Percentiles rank a stretch among this genome's conserved stretches.
phyloP scores from a whole-genome alignment of 2,888 invertebrate genomes.

The Oscheius sp. region DNA sequence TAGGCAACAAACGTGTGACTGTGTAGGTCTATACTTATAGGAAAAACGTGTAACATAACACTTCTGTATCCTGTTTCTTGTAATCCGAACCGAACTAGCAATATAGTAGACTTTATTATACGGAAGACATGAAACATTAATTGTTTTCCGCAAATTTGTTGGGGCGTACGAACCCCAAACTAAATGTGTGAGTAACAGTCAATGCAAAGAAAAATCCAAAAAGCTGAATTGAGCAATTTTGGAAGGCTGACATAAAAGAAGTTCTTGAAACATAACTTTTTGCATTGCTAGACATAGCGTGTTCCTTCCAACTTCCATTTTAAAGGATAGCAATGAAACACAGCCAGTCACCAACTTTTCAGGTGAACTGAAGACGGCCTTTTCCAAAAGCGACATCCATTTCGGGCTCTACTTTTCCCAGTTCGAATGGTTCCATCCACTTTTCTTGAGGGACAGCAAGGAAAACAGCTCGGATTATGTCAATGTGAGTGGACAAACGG shows the following conservation, averaged over 20 bases:
- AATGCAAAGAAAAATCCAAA: no score
- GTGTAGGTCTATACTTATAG: no score
- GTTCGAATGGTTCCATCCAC: constrained; percentile 72
- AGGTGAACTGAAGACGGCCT: constrained; percentile 53
- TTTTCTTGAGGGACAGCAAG: constrained; percentile 62
- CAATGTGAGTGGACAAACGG: constrained; percentile 43
- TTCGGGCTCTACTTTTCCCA: constrained; percentile 73
- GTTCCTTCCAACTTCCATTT: neutral
- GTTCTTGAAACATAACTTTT: neutral
- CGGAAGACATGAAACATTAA: no score
- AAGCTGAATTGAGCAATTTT: no score
- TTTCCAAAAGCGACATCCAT: constrained; percentile 60
- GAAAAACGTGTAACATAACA: no score
- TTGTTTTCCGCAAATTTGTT: no score
- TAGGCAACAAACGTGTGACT: no score
- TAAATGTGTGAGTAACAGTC: no score
- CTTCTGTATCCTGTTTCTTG: no score
- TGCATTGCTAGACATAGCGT: neutral
- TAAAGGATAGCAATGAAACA: neutral
- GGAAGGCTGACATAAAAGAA: neutral
- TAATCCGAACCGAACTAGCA: no score
- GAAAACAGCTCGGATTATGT: constrained; percentile 57
- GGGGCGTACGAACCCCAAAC: no score
- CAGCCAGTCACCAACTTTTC: neutral
- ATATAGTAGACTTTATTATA: no score